Conservation (phyloP, 2,888 invertebrate genomes). For the Deilephila elpenor region DNA sequence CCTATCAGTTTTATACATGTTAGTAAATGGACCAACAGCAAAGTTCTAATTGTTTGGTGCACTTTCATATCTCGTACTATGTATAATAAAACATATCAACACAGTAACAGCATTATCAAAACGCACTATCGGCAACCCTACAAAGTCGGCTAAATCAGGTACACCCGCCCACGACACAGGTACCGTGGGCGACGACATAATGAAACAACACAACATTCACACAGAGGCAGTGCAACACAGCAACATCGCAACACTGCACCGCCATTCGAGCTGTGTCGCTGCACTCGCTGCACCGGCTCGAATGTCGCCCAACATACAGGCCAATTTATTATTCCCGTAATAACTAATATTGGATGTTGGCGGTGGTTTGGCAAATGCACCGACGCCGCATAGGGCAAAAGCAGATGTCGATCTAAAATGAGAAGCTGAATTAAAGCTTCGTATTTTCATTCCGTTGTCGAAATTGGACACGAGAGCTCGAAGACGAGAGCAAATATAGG, state of each 20-base stretch:
- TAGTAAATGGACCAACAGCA: too few relatives aligned
- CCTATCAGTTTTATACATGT: too few relatives aligned
- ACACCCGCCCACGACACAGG: constrained; percentile 30
- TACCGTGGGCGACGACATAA: constrained; percentile 67
- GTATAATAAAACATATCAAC: neutral
- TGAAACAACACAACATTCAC: constrained; percentile 58
- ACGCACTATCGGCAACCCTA: neutral
- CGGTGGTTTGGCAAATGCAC: neutral
- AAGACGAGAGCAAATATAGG: neutral
- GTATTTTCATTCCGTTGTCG: neutral
- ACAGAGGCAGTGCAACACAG: constrained; percentile 60
- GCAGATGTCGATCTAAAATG: too few relatives aligned
- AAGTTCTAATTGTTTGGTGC: too few relatives aligned
- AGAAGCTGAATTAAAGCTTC: too few relatives aligned
- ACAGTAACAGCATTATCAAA: neutral
- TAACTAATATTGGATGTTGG: neutral
- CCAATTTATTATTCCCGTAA: constrained; percentile 16
- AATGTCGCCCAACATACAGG: constrained; percentile 27
- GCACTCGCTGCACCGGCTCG: constrained; percentile 34
- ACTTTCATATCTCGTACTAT: too few relatives aligned
- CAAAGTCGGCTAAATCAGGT: neutral
- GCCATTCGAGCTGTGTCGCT: constrained; percentile 57
- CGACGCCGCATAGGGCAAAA: too few relatives aligned
- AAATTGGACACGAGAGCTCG: neutral
- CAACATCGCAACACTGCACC: constrained; percentile 51